A percentile compares a stretch with the other conserved stretches of the same genome.
Conservation (phyloP, 2,888 invertebrate genomes). For the Saturnia pavonia region DNA sequence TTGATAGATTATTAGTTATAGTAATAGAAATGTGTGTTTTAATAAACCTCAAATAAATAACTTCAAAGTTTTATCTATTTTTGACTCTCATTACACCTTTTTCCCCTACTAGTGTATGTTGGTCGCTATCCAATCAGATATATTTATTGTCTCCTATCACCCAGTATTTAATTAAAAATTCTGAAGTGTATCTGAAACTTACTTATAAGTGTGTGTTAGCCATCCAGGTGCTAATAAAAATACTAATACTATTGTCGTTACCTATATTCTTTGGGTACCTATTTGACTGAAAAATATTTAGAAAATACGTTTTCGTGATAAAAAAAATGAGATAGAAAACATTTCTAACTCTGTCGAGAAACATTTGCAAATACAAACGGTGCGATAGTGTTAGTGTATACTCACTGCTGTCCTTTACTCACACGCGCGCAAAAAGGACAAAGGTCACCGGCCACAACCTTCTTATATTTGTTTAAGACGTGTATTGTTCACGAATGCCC, state of each 20-base stretch:
- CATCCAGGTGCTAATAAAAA: background rate
- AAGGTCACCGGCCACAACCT: constrained; percentile 78
- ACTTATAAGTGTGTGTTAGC: background rate
- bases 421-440: constrained; percentile 68
- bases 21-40: too few relatives aligned
- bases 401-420: constrained; percentile 71
- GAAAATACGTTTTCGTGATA: background rate
- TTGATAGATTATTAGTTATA: too few relatives aligned
- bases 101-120: too few relatives aligned
- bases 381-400: constrained; percentile 59
- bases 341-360: constrained; percentile 8
- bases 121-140: too few relatives aligned
- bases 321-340: background rate
- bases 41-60: too few relatives aligned
- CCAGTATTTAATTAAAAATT: too few relatives aligned
- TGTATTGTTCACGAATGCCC: constrained; percentile 69
- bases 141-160: too few relatives aligned
- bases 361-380: constrained; percentile 76
- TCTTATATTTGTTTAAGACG: constrained; percentile 82
- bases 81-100: too few relatives aligned
- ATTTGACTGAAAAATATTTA: background rate
- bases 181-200: too few relatives aligned
- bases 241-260: background rate
- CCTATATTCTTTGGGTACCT: too few relatives aligned
- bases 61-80: too few relatives aligned